These are phyloP conservation scores for Brachypodius melanocephalos DNA, from an alignment of 2,113 vertebrate species.

Conservation along the genomic window DNA sequence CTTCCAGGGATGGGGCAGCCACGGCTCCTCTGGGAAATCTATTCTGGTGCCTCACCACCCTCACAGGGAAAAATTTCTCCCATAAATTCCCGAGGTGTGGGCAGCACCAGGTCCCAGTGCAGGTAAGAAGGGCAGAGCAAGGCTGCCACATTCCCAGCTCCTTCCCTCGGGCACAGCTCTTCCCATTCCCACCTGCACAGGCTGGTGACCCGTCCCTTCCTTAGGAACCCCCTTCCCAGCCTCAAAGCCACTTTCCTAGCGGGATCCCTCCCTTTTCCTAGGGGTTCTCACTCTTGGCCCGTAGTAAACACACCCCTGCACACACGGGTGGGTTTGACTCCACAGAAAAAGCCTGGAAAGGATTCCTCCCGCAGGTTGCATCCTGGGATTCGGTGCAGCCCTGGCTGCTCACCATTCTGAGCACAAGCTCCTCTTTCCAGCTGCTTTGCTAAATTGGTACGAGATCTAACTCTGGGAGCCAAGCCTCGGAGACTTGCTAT, in stretches of 20 bases:
- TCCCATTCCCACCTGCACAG: background rate
- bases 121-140: background rate
- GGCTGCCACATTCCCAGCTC: background rate
- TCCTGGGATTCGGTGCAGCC: background rate
- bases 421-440: constrained; percentile 52
- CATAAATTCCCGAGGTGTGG: background rate
- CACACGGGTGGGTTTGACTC: fast-evolving
- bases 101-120: background rate
- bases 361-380: background rate
- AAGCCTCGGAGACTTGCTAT: constrained; percentile 18
- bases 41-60: background rate
- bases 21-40: background rate
- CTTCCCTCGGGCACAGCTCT: background rate
- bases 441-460: constrained; percentile 49
- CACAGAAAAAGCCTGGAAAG: background rate
- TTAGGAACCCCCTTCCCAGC: background rate
- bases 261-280: background rate
- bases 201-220: background rate
- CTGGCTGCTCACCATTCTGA: constrained; percentile 9
- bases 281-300: background rate
- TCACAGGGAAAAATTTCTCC: background rate
- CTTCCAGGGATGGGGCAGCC: background rate
- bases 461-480: constrained; percentile 32
- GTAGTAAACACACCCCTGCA: fast-evolving
- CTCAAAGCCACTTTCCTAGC: background rate